phyloP scores from a whole-genome alignment of 2,113 vertebrate species.

The Epinephelus fuscoguttatus region DNA sequence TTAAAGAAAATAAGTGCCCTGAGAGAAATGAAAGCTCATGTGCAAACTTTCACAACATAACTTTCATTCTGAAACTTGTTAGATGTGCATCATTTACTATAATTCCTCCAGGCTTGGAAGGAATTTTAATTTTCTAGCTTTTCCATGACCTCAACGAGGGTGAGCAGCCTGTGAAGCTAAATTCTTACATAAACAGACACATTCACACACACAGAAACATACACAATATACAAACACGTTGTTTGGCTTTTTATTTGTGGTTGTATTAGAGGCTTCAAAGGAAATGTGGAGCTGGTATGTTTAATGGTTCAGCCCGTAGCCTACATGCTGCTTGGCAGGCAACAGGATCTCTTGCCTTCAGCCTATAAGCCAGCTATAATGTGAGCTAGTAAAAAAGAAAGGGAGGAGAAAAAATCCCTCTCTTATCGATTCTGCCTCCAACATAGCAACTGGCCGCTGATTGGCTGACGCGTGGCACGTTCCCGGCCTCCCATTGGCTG shows the following conservation, averaged over 20 bases:
- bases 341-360: slow-evolving; percentile 64
- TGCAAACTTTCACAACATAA: slow-evolving; percentile 4
- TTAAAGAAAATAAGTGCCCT: not conserved
- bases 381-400: slow-evolving; percentile 61
- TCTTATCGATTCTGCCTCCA: slow-evolving; percentile 79
- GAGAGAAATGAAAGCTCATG: not conserved
- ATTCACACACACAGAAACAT: not conserved
- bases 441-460: slow-evolving; percentile 82
- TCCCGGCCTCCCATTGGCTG: slow-evolving; percentile 68
- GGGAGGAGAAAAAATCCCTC: slow-evolving; percentile 36
- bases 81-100: not conserved
- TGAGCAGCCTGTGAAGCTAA: slow-evolving; percentile 1
- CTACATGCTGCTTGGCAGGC: slow-evolving; percentile 70
- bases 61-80: slow-evolving; percentile 6
- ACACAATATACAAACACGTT: not conserved
- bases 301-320: slow-evolving; percentile 46
- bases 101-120: slow-evolving; percentile 14
- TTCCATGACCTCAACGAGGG: slow-evolving; percentile 15
- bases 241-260: slow-evolving; percentile 20
- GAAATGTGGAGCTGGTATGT: slow-evolving; percentile 32
- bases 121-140: not conserved
- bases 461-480: slow-evolving; percentile 58
- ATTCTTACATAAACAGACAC: slow-evolving; percentile 1
- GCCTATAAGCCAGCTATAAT: slow-evolving; percentile 72
- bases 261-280: slow-evolving; percentile 10